Conservation (phyloP, 2,888 invertebrate genomes). For the Desoria tigrina region DNA sequence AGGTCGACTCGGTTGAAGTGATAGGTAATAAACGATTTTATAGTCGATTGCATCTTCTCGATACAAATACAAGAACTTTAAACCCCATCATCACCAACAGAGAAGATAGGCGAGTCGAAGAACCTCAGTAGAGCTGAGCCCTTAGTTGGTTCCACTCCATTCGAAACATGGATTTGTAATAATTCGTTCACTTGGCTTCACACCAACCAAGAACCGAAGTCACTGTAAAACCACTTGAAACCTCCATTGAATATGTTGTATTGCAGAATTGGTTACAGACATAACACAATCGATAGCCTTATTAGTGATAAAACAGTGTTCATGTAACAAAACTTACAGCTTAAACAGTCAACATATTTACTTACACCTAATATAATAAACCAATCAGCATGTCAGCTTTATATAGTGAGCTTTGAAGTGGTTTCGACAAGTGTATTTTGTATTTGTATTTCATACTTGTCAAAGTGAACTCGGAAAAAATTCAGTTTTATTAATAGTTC, state of each 20-base stretch:
- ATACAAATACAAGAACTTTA: too few species aligned
- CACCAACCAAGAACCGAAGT: constrained; percentile 31
- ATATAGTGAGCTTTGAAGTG: constrained; percentile 48
- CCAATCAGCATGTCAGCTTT: too few species aligned
- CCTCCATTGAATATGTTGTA: constrained; percentile 22
- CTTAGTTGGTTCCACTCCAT: constrained; percentile 26
- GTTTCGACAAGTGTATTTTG: constrained; percentile 22
- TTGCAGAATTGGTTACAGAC: too few species aligned
- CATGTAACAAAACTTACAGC: too few species aligned
- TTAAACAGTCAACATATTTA: too few species aligned
- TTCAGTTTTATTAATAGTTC: too few species aligned
- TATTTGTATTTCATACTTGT: too few species aligned
- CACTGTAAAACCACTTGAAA: constrained; percentile 48
- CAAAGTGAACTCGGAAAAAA: too few species aligned
- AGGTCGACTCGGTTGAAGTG: constrained; percentile 39
- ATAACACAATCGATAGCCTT: too few species aligned
- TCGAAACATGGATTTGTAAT: constrained; percentile 10
- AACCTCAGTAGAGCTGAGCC: constrained; percentile 48
- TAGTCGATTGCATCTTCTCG: background rate
- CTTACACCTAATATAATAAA: too few species aligned
- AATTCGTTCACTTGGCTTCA: constrained; percentile 6
- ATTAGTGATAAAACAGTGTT: too few species aligned
- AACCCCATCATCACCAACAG: constrained; percentile 1
- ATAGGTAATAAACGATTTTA: background rate
- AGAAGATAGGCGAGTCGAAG: constrained; percentile 6